Base-by-base conservation (phyloP, 1,140 invertebrate genomes). In the Lepidostoma basale region DNA sequence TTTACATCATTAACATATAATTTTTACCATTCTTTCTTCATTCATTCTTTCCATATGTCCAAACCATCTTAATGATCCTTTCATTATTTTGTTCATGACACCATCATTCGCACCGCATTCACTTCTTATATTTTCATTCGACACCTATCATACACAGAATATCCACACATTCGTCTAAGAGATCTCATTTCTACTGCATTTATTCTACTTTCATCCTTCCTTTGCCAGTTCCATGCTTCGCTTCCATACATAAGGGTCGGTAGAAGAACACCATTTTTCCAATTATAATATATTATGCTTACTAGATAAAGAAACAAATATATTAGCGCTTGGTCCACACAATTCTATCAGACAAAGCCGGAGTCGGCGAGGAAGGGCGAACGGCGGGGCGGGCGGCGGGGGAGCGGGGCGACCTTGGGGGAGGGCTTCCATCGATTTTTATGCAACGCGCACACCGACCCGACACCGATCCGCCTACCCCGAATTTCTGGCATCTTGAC, bases 401-500 rank as follows among this genome's bases (percentile, higher is more conserved):
- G 26, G n/a, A 26, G 49, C 25, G 49, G 25, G 49, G 26, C 49
- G 49, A 54, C 49, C 49, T 54, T 54, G 49, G 26, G 49, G 25
- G 49, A 23, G 49, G 23, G n/a, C 49, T 54, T 9, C 14, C 26
- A 54, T 54, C 49, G 49, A 54, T 54, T 54, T 54, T 54, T 54
- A 54, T 54, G 49, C 49, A 54, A 30, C 49, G 49, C 49, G 49
- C 49, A 54, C 49, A 54, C 49, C 49, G 49, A 54, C 49, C 49
- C 49, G 49, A 54, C 49, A 54, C 49, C 26, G 49, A 30, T 28
- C 49, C 49, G 49, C 49, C 49, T 54, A 54, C 49, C 49, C 23
- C 49, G 49, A 54, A 54, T 16, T 54, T 54, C 14, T 54, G 49
- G 49, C 49, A 54, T 54, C 49, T 54, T 54, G 25, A 54, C 49